Evolutionary conservation across 2,888 invertebrate genomes (phyloP).

Genomic region (Helobdella robusta): DNA sequence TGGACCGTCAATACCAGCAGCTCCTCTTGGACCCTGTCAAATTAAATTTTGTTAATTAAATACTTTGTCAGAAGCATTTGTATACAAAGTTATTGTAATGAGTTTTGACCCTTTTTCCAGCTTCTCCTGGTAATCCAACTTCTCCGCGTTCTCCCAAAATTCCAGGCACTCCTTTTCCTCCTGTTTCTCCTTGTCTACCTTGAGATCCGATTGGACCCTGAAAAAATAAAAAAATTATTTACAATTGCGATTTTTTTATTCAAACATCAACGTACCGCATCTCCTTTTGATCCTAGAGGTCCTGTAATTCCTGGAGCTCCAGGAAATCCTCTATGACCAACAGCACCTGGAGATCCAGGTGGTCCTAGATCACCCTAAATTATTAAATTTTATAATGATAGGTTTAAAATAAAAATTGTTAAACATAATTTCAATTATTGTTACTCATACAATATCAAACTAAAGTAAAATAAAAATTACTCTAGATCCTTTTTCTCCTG

Average conservation of each 20-base stretch:
- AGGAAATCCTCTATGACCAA: conserved; percentile 27
- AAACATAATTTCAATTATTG: background rate
- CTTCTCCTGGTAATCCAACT: conserved; percentile 30
- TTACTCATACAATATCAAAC: background rate
- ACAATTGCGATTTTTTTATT: background rate
- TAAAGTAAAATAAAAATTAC: conserved; percentile 28
- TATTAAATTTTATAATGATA: background rate
- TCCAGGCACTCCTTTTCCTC: conserved; percentile 29
- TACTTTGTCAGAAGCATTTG: background rate
- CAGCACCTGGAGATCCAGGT: conserved; percentile 22
- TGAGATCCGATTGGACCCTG: conserved; percentile 25
- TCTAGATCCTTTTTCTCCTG: conserved; percentile 33
- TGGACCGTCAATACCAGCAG: conserved; percentile 31
- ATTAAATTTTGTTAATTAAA: conserved; percentile 3
- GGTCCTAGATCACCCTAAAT: conserved; percentile 27
- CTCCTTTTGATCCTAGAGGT: conserved; percentile 28
- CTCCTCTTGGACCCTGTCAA: conserved; percentile 31
- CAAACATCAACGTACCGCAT: conserved; percentile 16
- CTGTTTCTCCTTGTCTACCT: conserved; percentile 28
- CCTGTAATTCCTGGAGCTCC: conserved; percentile 27
- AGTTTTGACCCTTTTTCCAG: conserved; percentile 29
- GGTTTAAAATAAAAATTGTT: background rate
- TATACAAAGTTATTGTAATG: background rate
- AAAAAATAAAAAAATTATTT: background rate
- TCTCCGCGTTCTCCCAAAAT: conserved; percentile 31